Evolutionary conservation across 2,888 invertebrate genomes (phyloP), one percentile per base, ranked within the genome.

Genomic region (Campopleginae sp.): DNA sequence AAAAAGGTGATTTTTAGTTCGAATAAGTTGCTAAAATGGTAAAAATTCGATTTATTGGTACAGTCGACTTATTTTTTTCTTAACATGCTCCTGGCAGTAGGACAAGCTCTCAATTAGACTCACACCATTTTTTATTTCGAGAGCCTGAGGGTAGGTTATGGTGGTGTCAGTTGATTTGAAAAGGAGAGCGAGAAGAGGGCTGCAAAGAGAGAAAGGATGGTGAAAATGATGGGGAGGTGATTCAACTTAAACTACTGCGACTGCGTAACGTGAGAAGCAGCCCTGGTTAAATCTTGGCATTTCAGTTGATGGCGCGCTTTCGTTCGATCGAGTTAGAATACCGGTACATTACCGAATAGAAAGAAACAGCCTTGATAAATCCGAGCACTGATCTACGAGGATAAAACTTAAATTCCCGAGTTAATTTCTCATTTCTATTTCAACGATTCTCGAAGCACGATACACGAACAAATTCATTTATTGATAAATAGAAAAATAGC

Each of bases 261-360:
- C 74, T 68, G 78, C 78, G 66, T 72, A 75, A 68, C 68, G 33
- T 27, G 19, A 68, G 54, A 42, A 58, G 46, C 12, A 51, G 51
- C 48, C 63, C 72, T 42, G 14, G 65, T 51, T 63, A 8, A 72
- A 72, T 51, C 48, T 33, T 71, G 63, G 51, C 48, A 42, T 85
- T 81, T 71, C 85, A 85, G 85, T 85, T 78, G 70, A 66, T 71
- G 70, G 78, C 85, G 85, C 81, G 85, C 85, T 85, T 81, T 75
- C 85, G 79, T 79, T 79, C 85, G 81, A 65, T 75, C 63, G 65
- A 70, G 54, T 63, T 54, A 65, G 10, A 51, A 46, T 19, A 51
- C 23, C 76, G 48, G 23, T 63, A 58, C 17, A 58, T 51, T 61
- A 51, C 5, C 31, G 31, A 66, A 14, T 23, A 80, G 66, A 63